Evolutionary conservation across 2,888 invertebrate species (phyloP), one percentile per base, ranked within the genome.

Genomic region (Branchinecta sandiegonensis): DNA sequence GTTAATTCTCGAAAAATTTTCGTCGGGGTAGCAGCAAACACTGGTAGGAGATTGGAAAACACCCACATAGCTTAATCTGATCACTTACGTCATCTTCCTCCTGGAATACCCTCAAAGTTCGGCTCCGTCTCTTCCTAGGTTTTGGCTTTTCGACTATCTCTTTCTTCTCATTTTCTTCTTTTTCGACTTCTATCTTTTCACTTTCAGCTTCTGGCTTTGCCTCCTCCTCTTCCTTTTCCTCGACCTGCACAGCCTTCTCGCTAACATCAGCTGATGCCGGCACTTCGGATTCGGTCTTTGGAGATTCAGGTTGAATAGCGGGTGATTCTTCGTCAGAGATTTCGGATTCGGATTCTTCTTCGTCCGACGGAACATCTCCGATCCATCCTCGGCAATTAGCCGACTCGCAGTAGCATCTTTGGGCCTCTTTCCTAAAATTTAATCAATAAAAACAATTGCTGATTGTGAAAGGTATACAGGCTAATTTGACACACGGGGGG

Each of bases 361-460:
- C 84, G 69, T 84, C 84, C 47, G 88, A 87, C 0, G 91, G 91
- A 74, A 90, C 88, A 68, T 88, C 89, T 0, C 97, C 97, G 71
- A 99, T 91, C 88, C 91, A 94, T 0, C 99, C 97, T 46, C 94
- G 86, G 77, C 99, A 99, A 74, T 85, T 87, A 11, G 83, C 76
- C 0, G 95, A 84, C 73, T 91, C 94, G 78, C 99, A 99, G 78
- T 84, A 94, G 80, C 99, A 99, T 71, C 88, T 87, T 80, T 99
- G 97, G 1, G 96, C 95, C 77, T 92, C 91, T 79, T 94, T 90
- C 8, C 95, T 92, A 78, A 17, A 75, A 70, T 69, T 69, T 70
- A 69, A 68, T 69, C 69, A 70, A 66, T 68, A 70, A 66, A 66
- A 71, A 47, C 67, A 6, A 67, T 65, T 47, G 12, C 14, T 13